Conservation (phyloP, 1,140 invertebrate genomes). For the Brachionus plicatilis region DNA sequence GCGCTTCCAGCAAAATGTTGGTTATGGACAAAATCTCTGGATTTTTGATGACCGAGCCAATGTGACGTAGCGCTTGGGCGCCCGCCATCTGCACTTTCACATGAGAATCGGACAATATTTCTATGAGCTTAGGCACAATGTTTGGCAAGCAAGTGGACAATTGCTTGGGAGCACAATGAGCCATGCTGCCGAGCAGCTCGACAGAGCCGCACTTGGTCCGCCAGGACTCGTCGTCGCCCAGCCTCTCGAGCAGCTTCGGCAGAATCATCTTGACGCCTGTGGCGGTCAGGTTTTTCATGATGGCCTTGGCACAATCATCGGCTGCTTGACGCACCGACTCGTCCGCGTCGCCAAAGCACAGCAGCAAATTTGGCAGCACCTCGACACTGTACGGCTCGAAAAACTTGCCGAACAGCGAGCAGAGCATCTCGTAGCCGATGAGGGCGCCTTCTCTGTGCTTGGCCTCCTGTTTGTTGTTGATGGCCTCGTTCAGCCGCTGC, state of each 20-base stretch:
- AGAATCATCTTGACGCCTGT: conserved; percentile 94
- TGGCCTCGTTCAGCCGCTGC: conserved; percentile 82
- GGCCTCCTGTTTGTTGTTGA: conserved; percentile 94
- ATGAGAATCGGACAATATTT: conserved; percentile 93
- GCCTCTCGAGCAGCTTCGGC: conserved; percentile 76
- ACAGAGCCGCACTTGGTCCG: conserved; percentile 91
- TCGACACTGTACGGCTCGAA: conserved; percentile 99
- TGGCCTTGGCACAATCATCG: conserved; percentile 68
- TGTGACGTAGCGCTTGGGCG: conserved; percentile 85
- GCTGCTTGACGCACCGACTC: conserved; percentile 73
- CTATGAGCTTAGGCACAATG: conserved; percentile 96
- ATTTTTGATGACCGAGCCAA: conserved; percentile 94
- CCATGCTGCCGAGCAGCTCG: conserved; percentile 78
- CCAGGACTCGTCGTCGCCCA: conserved; percentile 97
- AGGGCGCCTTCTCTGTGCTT: conserved; percentile 85
- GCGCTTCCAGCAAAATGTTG: conserved; percentile 78
- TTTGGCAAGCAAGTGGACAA: conserved; percentile 91
- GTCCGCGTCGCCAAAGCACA: conserved; percentile 90
- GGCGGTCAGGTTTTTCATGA: conserved; percentile 90
- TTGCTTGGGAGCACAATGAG: conserved; percentile 96
- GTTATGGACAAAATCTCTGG: conserved; percentile 97
- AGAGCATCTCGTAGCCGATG: conserved; percentile 95
- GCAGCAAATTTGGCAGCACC: conserved; percentile 83
- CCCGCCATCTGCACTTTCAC: conserved; percentile 95
- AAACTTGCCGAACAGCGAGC: conserved; percentile 82